Base-by-base conservation (phyloP, 2,797 vertebrate species). In the Aulostomus chinensis region DNA sequence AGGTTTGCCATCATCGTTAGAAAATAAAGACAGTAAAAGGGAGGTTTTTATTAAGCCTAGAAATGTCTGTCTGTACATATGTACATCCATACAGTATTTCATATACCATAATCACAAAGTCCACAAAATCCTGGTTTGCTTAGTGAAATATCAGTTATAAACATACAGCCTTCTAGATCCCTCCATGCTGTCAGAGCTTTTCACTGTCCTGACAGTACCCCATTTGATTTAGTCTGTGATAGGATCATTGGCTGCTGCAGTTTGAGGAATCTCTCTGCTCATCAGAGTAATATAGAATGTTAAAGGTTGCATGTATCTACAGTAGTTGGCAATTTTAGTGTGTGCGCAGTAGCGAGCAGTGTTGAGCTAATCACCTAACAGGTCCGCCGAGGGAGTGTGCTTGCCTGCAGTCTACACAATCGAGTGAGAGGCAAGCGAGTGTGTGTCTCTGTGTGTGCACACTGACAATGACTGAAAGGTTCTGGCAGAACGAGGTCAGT, bases 401-500 rank as follows among this genome's bases (percentile, higher is more conserved):
- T 70, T 48, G 17, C 43, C 55, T 18, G 60, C 49, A 37, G 58
- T 66, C 61, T 40, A 56, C 53, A 47, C 13, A 7, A 21, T 28
- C 38, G 41, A 51, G 33, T 25, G 47, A 46, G 43, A 56, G 18
- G 33, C 30, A 43, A 67, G 41, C 4, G 33, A n/a, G 33, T 33
- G 24, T 16, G 25, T 36, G 33, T 15, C 28, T 16, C 7, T 31
- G 6, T 33, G 34, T 17, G 32, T 7, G 26, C 20, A 35, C 46
- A 64, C 20, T 21, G 52, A 37, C 66, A 61, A 84, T 88, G 85
- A 88, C 84, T 84, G 85, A 89, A 80, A 73, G 68, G 55, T 88
- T 86, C 51, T 89, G 86, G 86, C 88, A 88, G 86, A 89, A 86
- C 79, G 56, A 85, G 86, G 88, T 88, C 86, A 88, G 72, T 81